Evolutionary conservation across 2,113 vertebrate genomes (phyloP), one percentile per base, ranked within the genome.

Genomic region (Charadrius vociferus): DNA sequence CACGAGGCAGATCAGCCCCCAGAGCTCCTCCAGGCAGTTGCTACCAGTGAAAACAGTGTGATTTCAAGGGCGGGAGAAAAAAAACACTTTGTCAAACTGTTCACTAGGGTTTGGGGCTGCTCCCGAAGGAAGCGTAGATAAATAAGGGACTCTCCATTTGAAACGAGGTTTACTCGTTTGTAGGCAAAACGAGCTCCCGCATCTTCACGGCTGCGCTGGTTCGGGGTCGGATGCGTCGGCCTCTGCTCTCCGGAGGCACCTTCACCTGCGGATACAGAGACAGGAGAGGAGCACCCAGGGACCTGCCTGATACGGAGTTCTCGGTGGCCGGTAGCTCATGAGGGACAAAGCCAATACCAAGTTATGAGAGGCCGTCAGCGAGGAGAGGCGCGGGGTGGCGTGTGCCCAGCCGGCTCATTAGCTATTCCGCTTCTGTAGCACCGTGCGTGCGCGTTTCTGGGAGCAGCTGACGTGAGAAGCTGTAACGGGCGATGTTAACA

Each of bases 281-380:
- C 10, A 2, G 30, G 61, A 71, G 30, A 39, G 70, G 47, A 52
- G 23, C 50, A 12, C 10, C 2, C 9, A 0, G 45, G 41, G 55
- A 62, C n/a, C 22, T 3, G 30, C 63, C 66, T 52, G 75, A 11
- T 26, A 1, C 0, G 0, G 27, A 19, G 82, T 7, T 22, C 62
- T 53, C 14, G 1, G 8, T 8, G 36, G 68, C 36, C 14, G 0
- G 27, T 12, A 23, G 15, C 39, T 30, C 12, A 1, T 1, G 30
- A 41, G 72, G 15, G 82, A 45, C 37, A 37, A 23, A 24, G 30
- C 27, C 67, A 5, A 2, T 6, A 6, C 8, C 3, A 1, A 27
- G 63, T 11, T 10, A 1, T 0, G 71, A 10, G 17, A 39, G 78
- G 61, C 47, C 11, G 0, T 3, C 5, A 3, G 32, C 3, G 2